Evolutionary conservation across 2,113 vertebrate species (phyloP), one percentile per base, ranked within the genome.

Genomic region (Balaenoptera acutorostrata): DNA sequence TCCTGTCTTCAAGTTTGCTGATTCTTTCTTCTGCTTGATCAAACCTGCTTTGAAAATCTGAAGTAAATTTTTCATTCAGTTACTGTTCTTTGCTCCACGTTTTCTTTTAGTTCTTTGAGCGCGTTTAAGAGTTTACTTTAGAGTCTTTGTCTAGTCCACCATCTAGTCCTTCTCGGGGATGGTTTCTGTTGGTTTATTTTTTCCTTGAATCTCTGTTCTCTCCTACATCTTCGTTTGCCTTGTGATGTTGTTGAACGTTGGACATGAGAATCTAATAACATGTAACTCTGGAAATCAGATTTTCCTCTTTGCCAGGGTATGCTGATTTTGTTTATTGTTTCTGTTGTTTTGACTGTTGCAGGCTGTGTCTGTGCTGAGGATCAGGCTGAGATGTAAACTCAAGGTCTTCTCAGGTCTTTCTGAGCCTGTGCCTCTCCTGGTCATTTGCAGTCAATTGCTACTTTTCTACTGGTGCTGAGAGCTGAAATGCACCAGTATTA

Each of bases 41-140:
- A 61, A 3, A 25, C 83, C 61, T 71, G 7, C 29, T 81, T 23
- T 36, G 20, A 55, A 69, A 9, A 13, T 13, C 29, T 52, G 39
- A 57, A 44, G 66, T 44, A 20, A 15, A 6, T 2, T 90, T 90
- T 44, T 55, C 20, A 6, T 44, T 57, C 15, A 44, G 29, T 57
- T 41, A 13, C 39, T n/a, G 1, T 31, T 15, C 15, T 49, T 49
- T n/a, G 29, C 2, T 66, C 14, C 6, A 14, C 1, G 0, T 7
- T 27, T 68, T 44, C 31, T 20, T 64, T 55, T 12, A 25, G 81
- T 61, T 44, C 63, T 55, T 4, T 27, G 55, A 52, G 23, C 12
- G 13, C 46, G 27, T 66, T 52, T 72, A n/a, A 12, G 33, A 29
- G 49, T 63, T 74, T 2, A 0, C 74, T 69, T 63, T 36, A 44